Percentiles rank a stretch among this genome's conserved stretches.
Conservation (phyloP, 2,113 vertebrate species). For the Fregata magnificens region DNA sequence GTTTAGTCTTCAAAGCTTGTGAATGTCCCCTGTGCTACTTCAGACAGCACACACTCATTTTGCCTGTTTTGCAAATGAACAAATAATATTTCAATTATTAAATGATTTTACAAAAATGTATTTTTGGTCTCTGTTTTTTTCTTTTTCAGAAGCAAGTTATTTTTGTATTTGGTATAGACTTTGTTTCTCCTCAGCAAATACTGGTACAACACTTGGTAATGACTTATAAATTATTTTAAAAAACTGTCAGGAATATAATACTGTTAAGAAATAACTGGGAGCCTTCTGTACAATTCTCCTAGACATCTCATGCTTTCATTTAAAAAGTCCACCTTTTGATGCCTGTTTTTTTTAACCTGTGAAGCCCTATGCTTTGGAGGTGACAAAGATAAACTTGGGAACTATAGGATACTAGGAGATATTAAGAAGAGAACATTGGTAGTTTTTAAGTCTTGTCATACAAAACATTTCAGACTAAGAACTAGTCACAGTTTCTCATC, state of each 20-base stretch:
- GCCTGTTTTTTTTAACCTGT: neutral
- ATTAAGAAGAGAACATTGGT: neutral
- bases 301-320: neutral
- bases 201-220: neutral
- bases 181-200: neutral
- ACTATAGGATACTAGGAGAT: neutral
- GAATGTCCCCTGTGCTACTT: neutral
- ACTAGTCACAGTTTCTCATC: neutral
- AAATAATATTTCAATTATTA: slow-evolving; percentile 8
- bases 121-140: neutral
- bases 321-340: neutral
- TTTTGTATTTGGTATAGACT: neutral
- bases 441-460: neutral
- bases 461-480: neutral
- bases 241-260: neutral
- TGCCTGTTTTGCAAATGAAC: neutral
- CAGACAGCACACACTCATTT: neutral
- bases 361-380: neutral
- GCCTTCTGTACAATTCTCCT: neutral
- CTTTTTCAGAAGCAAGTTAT: neutral
- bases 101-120: neutral
- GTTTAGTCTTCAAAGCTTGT: neutral
- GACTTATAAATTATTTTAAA: neutral
- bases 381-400: neutral
- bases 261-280: neutral